phyloP scores from a whole-genome alignment of 2,888 invertebrate species.

The Oligia latruncula region DNA sequence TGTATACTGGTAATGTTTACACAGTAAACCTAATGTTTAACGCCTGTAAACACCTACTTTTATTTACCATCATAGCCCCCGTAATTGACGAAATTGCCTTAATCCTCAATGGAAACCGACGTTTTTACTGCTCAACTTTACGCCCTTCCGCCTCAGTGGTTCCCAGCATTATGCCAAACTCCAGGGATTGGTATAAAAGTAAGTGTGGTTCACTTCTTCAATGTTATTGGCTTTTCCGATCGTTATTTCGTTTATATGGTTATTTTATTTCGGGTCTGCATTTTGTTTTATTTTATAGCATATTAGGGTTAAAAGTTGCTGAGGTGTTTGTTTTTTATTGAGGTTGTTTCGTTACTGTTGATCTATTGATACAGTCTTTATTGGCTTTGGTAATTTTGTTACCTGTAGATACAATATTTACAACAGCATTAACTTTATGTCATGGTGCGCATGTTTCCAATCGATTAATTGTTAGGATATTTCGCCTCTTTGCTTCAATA shows the following conservation, averaged over 20 bases:
- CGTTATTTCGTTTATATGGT: constrained; percentile 58
- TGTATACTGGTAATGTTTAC: not conserved
- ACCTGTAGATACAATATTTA: not conserved
- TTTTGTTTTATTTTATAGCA: constrained; percentile 56
- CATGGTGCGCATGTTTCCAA: not conserved
- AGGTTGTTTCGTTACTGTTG: constrained; percentile 21
- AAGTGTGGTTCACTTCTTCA: constrained; percentile 54
- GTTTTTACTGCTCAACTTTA: constrained; percentile 54
- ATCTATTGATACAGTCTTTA: constrained; percentile 11
- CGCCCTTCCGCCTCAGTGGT: constrained; percentile 45
- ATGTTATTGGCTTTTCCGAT: constrained; percentile 57
- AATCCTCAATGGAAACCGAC: constrained; percentile 42
- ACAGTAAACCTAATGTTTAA: constrained; percentile 10
- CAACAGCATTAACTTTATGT: not conserved
- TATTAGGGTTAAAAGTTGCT: constrained; percentile 38
- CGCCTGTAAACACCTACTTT: constrained; percentile 38
- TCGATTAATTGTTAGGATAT: not conserved
- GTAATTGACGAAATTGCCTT: constrained; percentile 56
- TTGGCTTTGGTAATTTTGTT: not conserved
- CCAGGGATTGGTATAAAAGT: constrained; percentile 58
- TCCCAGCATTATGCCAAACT: constrained; percentile 39
- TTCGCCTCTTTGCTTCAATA: no score
- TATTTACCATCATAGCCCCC: constrained; percentile 22
- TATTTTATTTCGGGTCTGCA: constrained; percentile 56
- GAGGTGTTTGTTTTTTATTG: constrained; percentile 48